Percentiles rank a stretch among this genome's conserved stretches.
phyloP scores from a whole-genome alignment of 2,113 vertebrate species.

The Phaethornis superciliosus region DNA sequence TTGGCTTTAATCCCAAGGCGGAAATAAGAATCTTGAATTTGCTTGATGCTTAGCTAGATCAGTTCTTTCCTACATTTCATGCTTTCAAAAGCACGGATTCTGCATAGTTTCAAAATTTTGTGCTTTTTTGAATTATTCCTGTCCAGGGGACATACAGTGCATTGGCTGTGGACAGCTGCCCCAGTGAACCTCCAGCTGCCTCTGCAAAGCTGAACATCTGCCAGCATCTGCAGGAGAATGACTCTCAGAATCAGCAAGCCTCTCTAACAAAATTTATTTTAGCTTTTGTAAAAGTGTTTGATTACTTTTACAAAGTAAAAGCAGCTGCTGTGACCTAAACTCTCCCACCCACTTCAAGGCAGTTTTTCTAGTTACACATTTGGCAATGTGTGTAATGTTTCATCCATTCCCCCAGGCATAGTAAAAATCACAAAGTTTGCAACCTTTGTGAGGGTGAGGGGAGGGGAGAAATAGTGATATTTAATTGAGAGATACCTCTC shows the following conservation, averaged over 20 bases:
- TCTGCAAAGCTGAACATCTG: neutral
- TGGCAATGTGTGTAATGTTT: conserved; percentile 9
- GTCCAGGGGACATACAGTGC: neutral
- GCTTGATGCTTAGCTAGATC: neutral
- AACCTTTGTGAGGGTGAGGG: neutral
- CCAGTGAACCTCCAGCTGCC: neutral
- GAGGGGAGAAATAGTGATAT: neutral
- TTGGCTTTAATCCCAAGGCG: neutral
- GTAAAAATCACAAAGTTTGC: neutral
- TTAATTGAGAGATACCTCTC: neutral
- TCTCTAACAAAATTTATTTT: neutral
- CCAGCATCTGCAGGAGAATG: neutral
- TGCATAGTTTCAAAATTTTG: neutral
- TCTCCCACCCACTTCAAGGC: neutral
- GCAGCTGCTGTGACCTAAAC: neutral
- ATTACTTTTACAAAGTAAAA: no score
- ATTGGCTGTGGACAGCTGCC: neutral
- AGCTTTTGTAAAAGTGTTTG: conserved; percentile 45
- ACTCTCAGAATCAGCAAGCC: neutral
- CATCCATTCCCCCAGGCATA: neutral
- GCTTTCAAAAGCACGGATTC: neutral
- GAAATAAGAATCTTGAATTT: neutral
- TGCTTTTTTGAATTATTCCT: neutral
- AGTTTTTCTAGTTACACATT: neutral
- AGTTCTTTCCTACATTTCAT: neutral